phyloP scores from a whole-genome alignment of 2,888 invertebrate genomes.

The Tipula confusa region DNA sequence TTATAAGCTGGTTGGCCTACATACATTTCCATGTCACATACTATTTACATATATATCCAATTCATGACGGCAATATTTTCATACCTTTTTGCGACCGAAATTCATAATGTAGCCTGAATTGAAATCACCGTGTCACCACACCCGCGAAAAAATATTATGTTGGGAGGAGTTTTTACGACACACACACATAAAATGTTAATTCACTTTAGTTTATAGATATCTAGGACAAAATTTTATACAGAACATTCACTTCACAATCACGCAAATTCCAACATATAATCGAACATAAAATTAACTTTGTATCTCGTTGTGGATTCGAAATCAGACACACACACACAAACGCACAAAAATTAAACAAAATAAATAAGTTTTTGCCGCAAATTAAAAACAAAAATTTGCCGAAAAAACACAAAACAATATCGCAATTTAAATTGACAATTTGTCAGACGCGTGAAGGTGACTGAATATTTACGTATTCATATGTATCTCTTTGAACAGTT shows the following conservation, averaged over 20 bases:
- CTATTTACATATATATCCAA: not conserved
- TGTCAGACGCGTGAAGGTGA: constrained; percentile 28
- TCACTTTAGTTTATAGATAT: not conserved
- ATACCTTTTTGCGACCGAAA: constrained; percentile 28
- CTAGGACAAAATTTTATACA: not conserved
- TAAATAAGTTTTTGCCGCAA: not conserved
- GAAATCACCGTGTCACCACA: not conserved
- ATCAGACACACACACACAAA: not conserved
- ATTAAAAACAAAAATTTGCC: not conserved
- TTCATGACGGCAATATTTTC: not conserved
- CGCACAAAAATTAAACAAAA: not conserved
- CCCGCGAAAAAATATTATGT: not conserved
- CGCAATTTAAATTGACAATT: not conserved
- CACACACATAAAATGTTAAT: not conserved
- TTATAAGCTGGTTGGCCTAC: not conserved
- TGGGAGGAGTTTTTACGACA: not conserved
- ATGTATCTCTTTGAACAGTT: not conserved
- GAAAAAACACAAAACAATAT: not conserved
- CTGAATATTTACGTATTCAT: not conserved
- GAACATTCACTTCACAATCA: not conserved
- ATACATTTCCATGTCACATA: not conserved
- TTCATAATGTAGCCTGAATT: not conserved
- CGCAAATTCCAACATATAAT: not conserved
- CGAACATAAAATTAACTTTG: not conserved
- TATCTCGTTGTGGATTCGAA: not conserved